Evolutionary conservation across 2,113 vertebrate species (phyloP).

Genomic region (Sphyrna mokarran): DNA sequence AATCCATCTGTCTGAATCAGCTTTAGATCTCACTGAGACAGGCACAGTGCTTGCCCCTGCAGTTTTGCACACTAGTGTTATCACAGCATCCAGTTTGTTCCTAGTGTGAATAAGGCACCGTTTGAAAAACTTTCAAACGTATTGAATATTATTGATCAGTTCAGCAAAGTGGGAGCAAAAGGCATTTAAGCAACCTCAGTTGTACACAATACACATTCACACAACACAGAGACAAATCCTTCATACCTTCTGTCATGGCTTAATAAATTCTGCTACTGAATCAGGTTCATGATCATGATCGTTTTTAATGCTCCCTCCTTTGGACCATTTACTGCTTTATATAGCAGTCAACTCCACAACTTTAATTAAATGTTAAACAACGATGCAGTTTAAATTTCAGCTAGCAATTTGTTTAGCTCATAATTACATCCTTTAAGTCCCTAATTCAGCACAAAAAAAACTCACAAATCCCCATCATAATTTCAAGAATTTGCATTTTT

Average conservation of each 20-base stretch:
- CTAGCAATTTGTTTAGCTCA: not conserved
- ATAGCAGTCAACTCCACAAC: not conserved
- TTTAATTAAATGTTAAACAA: not conserved
- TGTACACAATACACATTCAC: not conserved
- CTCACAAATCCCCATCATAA: not conserved
- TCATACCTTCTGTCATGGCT: not conserved
- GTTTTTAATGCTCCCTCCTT: not conserved
- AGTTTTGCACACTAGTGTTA: not conserved
- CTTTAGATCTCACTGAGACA: not conserved
- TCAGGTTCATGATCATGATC: not conserved
- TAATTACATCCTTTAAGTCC: not conserved
- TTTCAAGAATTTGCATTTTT: not conserved
- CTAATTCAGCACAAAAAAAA: not conserved
- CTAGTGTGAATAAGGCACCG: not conserved
- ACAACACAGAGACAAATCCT: not conserved
- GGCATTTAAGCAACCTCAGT: not conserved
- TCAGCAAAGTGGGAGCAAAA: not conserved
- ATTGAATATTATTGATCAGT: not conserved
- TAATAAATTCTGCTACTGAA: not conserved
- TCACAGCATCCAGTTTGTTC: not conserved
- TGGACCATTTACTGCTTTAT: not conserved
- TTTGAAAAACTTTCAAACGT: not conserved
- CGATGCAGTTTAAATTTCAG: not conserved
- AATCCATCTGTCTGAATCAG: not conserved
- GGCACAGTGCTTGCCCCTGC: not conserved